Percentiles rank a stretch among this genome's conserved stretches.
phyloP scores from a whole-genome alignment of 1,140 invertebrate species.

The Ridgeia piscesae region DNA sequence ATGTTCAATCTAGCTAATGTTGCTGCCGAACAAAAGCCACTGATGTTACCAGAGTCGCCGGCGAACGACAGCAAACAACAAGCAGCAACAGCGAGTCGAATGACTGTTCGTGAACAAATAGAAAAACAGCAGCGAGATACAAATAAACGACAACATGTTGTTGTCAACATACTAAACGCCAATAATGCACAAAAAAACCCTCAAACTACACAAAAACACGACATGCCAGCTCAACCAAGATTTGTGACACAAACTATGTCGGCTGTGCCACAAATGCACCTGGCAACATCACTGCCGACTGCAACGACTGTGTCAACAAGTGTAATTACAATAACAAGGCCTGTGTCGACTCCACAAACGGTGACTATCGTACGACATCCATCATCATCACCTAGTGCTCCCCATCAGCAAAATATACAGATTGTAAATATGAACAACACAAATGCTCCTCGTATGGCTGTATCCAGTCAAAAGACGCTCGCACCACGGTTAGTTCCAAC shows the following conservation, averaged over 20 bases:
- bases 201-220: conserved; percentile 16
- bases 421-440: conserved; percentile 71
- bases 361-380: conserved; percentile 49
- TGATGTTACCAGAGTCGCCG: conserved; percentile 36
- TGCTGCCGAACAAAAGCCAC: conserved; percentile 50
- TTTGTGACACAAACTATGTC: conserved; percentile 29
- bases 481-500: conserved; percentile 74
- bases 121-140: neutral
- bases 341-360: conserved; percentile 35
- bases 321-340: conserved; percentile 42
- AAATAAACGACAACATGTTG: neutral
- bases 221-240: neutral
- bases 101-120: neutral
- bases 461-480: conserved; percentile 68
- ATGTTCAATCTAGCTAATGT: conserved; percentile 53
- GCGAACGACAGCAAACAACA: neutral
- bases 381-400: conserved; percentile 9
- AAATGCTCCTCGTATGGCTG: conserved; percentile 64
- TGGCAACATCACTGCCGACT: conserved; percentile 13
- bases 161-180: neutral
- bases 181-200: neutral
- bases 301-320: conserved; percentile 34
- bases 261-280: conserved; percentile 15
- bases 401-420: conserved; percentile 61
- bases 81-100: neutral